Evolutionary conservation across 2,113 vertebrate genomes (phyloP).

Genomic region (Gnathonemus echidnorhynchus): DNA sequence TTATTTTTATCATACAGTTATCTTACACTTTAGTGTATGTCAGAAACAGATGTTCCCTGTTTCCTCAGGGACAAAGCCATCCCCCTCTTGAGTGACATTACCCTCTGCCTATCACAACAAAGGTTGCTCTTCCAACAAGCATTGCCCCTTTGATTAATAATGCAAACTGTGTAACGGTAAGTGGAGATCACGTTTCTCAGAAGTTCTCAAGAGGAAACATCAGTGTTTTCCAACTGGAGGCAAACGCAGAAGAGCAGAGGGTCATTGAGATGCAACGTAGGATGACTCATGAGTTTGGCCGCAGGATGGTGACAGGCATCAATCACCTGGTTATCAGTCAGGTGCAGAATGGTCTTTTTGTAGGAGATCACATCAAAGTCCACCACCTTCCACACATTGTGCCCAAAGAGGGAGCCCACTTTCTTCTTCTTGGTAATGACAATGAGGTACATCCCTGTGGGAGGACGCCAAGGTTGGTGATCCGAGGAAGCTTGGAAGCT

Average conservation of each 20-base stretch:
- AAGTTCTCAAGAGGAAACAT: not conserved
- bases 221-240: not conserved
- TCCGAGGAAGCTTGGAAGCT: not conserved
- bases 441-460: slow-evolving; percentile 84
- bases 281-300: not conserved
- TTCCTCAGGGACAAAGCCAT: not conserved
- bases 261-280: not conserved
- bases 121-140: not conserved
- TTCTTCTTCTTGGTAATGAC: slow-evolving; percentile 91
- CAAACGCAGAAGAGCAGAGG: not conserved
- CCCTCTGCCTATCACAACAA: not conserved
- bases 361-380: slow-evolving; percentile 93
- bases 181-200: not conserved
- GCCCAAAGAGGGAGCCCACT: slow-evolving; percentile 83
- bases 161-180: not conserved
- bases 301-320: not conserved
- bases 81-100: not conserved
- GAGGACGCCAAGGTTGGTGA: slow-evolving; percentile 10
- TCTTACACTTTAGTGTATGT: not conserved
- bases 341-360: slow-evolving; percentile 90
- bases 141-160: slow-evolving; percentile 11
- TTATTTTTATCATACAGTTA: not conserved
- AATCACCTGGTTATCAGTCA: slow-evolving; percentile 92
- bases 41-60: not conserved
- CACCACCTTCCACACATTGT: slow-evolving; percentile 83